Evolutionary conservation across 2,888 invertebrate species (phyloP).

Genomic region (Thelaira solivaga): DNA sequence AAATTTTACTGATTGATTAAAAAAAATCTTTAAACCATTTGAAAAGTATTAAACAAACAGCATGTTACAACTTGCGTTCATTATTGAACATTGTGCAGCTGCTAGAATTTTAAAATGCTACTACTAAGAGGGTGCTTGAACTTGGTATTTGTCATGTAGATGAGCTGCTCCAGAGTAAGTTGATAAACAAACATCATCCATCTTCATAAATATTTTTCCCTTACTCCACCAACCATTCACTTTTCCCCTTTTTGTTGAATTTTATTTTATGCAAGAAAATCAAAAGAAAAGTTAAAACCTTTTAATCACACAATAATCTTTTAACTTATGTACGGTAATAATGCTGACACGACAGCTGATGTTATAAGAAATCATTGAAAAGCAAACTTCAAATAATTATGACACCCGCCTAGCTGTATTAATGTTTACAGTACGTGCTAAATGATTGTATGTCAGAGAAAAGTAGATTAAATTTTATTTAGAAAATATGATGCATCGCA

Average conservation of each 20-base stretch:
- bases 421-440: too few relatives aligned
- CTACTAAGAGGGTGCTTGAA: slow-evolving; percentile 44
- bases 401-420: background rate
- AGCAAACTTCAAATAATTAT: background rate
- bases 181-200: slow-evolving; percentile 23
- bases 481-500: too few relatives aligned
- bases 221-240: background rate
- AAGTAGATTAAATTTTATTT: too few relatives aligned
- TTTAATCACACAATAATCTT: slow-evolving; percentile 55
- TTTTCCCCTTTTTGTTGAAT: background rate
- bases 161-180: slow-evolving; percentile 25
- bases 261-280: slow-evolving; percentile 14
- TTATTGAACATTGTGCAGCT: slow-evolving; percentile 54
- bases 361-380: slow-evolving; percentile 24
- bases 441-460: too few relatives aligned
- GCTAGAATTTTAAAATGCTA: background rate
- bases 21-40: slow-evolving; percentile 14
- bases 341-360: slow-evolving; percentile 27
- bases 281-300: slow-evolving; percentile 37
- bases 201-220: slow-evolving; percentile 34
- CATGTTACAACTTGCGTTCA: slow-evolving; percentile 35
- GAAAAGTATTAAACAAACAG: slow-evolving; percentile 14
- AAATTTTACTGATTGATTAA: slow-evolving; percentile 52
- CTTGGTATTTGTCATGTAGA: slow-evolving; percentile 60
- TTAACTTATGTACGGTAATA: slow-evolving; percentile 41